These are phyloP conservation scores for Phania funesta DNA, from an alignment of 2,888 invertebrate species.

Conservation along the genomic window DNA sequence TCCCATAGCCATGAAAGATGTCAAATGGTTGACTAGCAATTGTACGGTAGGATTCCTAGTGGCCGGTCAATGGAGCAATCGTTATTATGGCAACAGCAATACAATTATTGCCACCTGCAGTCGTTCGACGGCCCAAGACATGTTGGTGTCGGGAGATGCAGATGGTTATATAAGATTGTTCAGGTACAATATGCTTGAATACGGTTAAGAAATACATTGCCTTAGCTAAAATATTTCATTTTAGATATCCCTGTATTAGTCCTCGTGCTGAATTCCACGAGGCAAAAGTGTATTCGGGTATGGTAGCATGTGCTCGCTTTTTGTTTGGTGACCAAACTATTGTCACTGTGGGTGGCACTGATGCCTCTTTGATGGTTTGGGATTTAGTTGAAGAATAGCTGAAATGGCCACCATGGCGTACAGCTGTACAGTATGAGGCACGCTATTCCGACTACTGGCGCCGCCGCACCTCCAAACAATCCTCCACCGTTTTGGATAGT, in stretches of 20 bases:
- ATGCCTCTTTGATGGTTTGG: slow-evolving; percentile 95
- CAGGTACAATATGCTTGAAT: slow-evolving; percentile 82
- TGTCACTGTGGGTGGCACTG: slow-evolving; percentile 92
- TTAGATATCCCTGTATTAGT: slow-evolving; percentile 91
- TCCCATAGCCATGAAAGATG: slow-evolving; percentile 93
- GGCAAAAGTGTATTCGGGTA: slow-evolving; percentile 92
- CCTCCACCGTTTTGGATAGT: slow-evolving; percentile 78
- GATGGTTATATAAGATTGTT: slow-evolving; percentile 93
- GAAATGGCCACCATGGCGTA: slow-evolving; percentile 80
- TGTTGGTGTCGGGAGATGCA: slow-evolving; percentile 92
- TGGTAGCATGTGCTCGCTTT: slow-evolving; percentile 90
- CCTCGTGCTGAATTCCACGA: slow-evolving; percentile 93
- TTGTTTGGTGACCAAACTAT: slow-evolving; percentile 92
- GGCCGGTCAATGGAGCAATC: slow-evolving; percentile 94
- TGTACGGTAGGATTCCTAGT: slow-evolving; percentile 93
- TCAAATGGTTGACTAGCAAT: slow-evolving; percentile 93
- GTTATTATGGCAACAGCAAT: slow-evolving; percentile 92
- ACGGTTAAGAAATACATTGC: background rate
- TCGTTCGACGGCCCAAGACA: slow-evolving; percentile 90
- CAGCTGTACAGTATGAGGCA: slow-evolving; percentile 73
- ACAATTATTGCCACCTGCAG: slow-evolving; percentile 90
- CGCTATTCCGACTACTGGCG: slow-evolving; percentile 78
- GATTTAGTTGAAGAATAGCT: slow-evolving; percentile 85
- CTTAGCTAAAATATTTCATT: background rate
- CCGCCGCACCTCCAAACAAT: slow-evolving; percentile 77